Percentiles rank a stretch among this genome's conserved stretches.
Evolutionary conservation across 1,140 invertebrate species (phyloP).

Genomic region (Forficula auricularia): DNA sequence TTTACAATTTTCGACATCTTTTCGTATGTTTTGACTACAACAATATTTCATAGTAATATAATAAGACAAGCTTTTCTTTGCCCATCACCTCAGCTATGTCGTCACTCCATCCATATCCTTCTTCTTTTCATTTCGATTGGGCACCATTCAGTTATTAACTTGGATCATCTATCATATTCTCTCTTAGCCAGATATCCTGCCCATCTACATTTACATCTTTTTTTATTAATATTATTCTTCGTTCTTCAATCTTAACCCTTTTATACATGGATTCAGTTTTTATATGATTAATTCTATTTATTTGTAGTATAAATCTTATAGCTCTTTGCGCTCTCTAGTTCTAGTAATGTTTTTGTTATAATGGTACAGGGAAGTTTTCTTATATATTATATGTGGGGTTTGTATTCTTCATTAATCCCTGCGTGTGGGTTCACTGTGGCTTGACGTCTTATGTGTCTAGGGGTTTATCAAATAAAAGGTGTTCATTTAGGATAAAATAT

Average conservation of each 20-base stretch:
- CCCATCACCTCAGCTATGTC: not conserved
- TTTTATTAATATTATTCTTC: not conserved
- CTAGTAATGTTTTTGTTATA: not conserved
- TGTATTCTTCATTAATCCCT: too few species aligned
- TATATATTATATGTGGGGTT: slow-evolving; percentile 3
- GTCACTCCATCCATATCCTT: too few species aligned
- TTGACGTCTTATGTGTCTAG: too few species aligned
- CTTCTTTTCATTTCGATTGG: too few species aligned
- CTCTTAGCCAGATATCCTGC: too few species aligned
- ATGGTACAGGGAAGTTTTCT: not conserved
- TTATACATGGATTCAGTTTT: not conserved
- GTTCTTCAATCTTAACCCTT: not conserved
- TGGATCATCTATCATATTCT: too few species aligned
- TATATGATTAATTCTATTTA: slow-evolving; percentile 3
- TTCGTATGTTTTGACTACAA: slow-evolving; percentile 4
- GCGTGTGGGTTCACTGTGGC: too few species aligned
- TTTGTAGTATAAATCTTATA: slow-evolving; percentile 1
- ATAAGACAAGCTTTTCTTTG: not conserved
- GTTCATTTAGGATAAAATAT: too few species aligned
- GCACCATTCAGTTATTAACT: too few species aligned
- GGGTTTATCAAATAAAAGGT: too few species aligned
- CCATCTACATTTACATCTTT: too few species aligned
- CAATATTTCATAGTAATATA: slow-evolving; percentile 1
- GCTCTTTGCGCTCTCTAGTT: too few species aligned
- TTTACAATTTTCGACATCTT: slow-evolving; percentile 1